Base-by-base conservation (phyloP, 2,113 vertebrate species). In the Silurus meridionalis region DNA sequence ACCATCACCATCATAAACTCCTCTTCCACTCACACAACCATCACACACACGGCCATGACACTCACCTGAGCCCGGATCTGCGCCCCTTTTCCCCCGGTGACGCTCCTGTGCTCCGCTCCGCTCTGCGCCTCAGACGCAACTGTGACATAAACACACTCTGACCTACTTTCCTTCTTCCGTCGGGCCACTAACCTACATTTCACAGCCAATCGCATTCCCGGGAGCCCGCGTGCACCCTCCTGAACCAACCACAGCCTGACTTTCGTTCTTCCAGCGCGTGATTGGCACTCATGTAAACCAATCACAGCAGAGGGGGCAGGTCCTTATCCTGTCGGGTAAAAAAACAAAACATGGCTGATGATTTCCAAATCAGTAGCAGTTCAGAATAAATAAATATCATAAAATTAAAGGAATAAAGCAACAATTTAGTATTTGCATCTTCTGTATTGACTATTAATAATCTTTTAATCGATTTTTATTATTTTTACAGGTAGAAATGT, bases 161-260 rank as follows among this genome's bases (percentile, higher is more conserved):
- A 95, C 94, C 95, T 93, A 95, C 92, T 95, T 89, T 95, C 94
- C 94, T 94, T 87, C 90, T 90, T 93, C 90, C 93, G 94, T 94
- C 94, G 94, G 90, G 94, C 93, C 94, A 95, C 95, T 95, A 95
- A 95, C 95, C 95, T 95, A 95, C 92, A 95, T 95, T 95, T 89
- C 14, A 90, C 83, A 72, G 66, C 95, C 93, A 95, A 95, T 95
- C 52, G 84, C 46, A 75, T 75, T 8, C 0, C 52, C 0, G 88
- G 74, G 85, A 55, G 67, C 60, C 28, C 71, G 77, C 46, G 66
- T 52, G 89, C 82, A 14, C 58, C 50, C 50, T 0, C 55, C 19
- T 8, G 8, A 58, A 50, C 95, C 93, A 95, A 94, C 94, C 89
- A 67, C 11, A 64, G 2, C 3, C 21, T 2, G 7, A 78, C 46